Evolutionary conservation across 2,113 vertebrate species (phyloP).

Genomic region (Bostrychus sinensis): DNA sequence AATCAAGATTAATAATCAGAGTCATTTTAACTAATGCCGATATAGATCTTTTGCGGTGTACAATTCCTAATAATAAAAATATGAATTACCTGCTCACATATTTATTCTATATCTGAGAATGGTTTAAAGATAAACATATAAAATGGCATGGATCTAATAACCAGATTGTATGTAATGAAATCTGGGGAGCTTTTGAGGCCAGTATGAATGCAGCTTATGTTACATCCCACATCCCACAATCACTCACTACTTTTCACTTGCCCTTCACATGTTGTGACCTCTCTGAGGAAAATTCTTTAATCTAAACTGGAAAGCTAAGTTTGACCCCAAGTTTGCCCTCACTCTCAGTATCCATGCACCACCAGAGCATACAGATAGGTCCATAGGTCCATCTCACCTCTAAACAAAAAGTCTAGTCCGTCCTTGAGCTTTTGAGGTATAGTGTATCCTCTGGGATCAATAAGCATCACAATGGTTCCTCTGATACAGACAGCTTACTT

Average conservation of each 20-base stretch:
- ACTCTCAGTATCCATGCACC: constrained; percentile 8
- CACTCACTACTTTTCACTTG: constrained; percentile 13
- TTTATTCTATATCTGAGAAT: no score
- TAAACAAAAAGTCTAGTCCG: constrained; percentile 9
- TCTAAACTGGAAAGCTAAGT: constrained; percentile 20
- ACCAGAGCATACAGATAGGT: not conserved
- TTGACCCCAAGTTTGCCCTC: constrained; percentile 24
- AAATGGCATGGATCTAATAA: not conserved
- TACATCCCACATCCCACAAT: constrained; percentile 2
- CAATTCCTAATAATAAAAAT: no score
- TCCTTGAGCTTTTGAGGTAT: constrained; percentile 29
- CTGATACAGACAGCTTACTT: not conserved
- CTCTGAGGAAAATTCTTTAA: constrained; percentile 12
- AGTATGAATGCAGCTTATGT: not conserved
- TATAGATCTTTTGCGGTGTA: no score
- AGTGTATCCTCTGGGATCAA: constrained; percentile 31
- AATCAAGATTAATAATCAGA: no score
- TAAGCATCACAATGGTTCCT: constrained; percentile 20
- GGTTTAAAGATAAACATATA: not conserved
- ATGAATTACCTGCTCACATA: no score
- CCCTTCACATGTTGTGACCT: constrained; percentile 33
- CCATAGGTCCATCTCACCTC: constrained; percentile 10
- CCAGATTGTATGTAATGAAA: constrained; percentile 4
- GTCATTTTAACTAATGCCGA: no score
- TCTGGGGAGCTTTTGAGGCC: not conserved